A percentile compares a stretch with the other conserved stretches of the same genome.
phyloP scores from a whole-genome alignment of 2,113 vertebrate genomes.

The Pygoscelis adeliae region DNA sequence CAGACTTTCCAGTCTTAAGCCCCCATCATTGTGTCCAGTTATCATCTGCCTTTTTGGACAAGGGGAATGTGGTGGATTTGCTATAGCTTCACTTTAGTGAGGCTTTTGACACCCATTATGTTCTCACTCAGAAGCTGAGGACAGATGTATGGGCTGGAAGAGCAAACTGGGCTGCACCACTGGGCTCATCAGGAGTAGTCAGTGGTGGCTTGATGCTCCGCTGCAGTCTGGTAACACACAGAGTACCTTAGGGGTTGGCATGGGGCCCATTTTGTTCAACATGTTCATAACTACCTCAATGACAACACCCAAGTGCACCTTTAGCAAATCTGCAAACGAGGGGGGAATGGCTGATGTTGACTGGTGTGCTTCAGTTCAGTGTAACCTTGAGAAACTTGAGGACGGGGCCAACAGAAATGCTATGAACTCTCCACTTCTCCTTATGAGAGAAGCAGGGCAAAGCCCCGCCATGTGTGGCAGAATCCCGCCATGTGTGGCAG shows the following conservation, averaged over 20 bases:
- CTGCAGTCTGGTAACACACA: neutral
- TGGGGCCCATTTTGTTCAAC: neutral
- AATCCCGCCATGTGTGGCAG: neutral
- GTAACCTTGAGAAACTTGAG: neutral
- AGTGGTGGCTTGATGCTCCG: neutral
- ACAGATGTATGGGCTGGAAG: neutral
- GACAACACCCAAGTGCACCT: neutral
- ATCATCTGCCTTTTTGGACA: neutral
- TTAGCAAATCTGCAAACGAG: neutral
- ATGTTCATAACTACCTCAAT: neutral
- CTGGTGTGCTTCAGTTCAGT: neutral
- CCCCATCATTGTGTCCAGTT: neutral
- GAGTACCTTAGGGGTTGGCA: neutral
- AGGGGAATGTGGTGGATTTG: neutral
- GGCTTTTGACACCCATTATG: neutral
- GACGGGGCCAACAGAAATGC: neutral
- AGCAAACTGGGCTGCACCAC: neutral
- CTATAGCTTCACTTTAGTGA: neutral
- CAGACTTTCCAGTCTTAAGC: neutral
- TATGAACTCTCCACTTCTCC: neutral
- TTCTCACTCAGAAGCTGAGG: neutral
- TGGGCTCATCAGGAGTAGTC: neutral
- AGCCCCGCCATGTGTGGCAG: accelerated
- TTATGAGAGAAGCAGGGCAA: neutral
- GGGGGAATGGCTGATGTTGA: neutral